Evolutionary conservation across 2,797 vertebrate genomes (phyloP).

Genomic region (Balearica regulorum): DNA sequence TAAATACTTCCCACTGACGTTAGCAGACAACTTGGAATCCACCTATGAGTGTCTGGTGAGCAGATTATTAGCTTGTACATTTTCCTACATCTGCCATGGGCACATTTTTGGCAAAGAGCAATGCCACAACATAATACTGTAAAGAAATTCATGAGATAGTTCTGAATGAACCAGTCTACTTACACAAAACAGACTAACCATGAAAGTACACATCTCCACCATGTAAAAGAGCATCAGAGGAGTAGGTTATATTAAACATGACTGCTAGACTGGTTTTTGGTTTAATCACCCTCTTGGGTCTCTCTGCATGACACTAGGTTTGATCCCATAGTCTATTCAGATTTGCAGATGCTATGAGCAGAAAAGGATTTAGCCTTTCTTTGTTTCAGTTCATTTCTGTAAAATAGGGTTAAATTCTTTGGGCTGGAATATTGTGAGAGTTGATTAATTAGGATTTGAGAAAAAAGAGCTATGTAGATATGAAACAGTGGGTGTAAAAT

Average conservation of each 20-base stretch:
- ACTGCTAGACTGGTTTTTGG: neutral
- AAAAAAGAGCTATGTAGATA: neutral
- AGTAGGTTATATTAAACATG: neutral
- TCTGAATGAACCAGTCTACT: neutral
- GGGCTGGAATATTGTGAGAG: neutral
- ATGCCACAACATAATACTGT: neutral
- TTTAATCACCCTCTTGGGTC: neutral
- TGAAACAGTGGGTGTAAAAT: neutral
- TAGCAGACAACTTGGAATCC: neutral
- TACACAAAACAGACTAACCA: neutral
- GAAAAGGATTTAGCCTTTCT: neutral
- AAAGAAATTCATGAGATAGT: neutral
- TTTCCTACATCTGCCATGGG: neutral
- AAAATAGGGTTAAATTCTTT: neutral
- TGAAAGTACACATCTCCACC: neutral
- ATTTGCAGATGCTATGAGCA: neutral
- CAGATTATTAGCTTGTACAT: neutral
- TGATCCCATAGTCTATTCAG: neutral
- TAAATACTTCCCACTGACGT: neutral
- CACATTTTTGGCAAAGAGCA: neutral
- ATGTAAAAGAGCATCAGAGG: neutral
- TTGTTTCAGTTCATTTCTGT: neutral
- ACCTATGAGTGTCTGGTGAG: neutral
- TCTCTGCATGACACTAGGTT: neutral
- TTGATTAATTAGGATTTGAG: neutral